These are phyloP conservation scores for Zaprionus lachaisei DNA, from an alignment of 1,140 invertebrate genomes.

Conservation along the genomic window DNA sequence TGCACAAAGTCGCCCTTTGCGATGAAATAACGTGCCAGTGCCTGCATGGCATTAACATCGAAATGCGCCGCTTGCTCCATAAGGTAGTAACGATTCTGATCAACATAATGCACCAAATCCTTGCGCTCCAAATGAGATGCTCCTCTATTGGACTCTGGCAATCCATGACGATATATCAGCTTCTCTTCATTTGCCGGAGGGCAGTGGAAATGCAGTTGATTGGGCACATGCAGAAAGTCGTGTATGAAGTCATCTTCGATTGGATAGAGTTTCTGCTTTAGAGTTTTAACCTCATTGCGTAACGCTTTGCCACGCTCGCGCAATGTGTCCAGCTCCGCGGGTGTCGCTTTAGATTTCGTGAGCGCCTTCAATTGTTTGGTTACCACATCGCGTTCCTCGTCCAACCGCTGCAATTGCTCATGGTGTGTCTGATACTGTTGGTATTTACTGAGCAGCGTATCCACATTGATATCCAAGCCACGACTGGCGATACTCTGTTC, in stretches of 20 bases:
- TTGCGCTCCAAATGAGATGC: conserved; percentile 68
- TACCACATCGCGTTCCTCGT: conserved; percentile 74
- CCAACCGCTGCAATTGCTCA: conserved; percentile 82
- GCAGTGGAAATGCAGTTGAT: conserved; percentile 86
- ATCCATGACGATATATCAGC: conserved; percentile 83
- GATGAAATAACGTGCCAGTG: conserved; percentile 83
- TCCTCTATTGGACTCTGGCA: not conserved
- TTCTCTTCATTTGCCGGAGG: conserved; percentile 81
- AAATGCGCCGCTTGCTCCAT: conserved; percentile 86
- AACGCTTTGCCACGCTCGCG: conserved; percentile 85
- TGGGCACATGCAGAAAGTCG: conserved; percentile 87
- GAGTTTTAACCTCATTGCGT: conserved; percentile 85
- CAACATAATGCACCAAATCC: conserved; percentile 85
- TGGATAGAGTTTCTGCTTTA: conserved; percentile 85
- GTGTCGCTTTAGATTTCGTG: conserved; percentile 31
- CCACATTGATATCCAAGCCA: conserved; percentile 84
- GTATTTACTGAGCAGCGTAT: conserved; percentile 85
- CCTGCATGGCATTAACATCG: conserved; percentile 85
- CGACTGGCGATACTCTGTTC: conserved; percentile 85
- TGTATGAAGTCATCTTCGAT: conserved; percentile 87
- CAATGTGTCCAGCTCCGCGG: conserved; percentile 69
- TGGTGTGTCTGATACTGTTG: conserved; percentile 85
- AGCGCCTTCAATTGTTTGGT: conserved; percentile 68
- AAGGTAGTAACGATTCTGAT: conserved; percentile 86
- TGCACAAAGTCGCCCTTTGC: conserved; percentile 83